phyloP scores from a whole-genome alignment of 1,140 invertebrate species.

The Rhysida immarginata region DNA sequence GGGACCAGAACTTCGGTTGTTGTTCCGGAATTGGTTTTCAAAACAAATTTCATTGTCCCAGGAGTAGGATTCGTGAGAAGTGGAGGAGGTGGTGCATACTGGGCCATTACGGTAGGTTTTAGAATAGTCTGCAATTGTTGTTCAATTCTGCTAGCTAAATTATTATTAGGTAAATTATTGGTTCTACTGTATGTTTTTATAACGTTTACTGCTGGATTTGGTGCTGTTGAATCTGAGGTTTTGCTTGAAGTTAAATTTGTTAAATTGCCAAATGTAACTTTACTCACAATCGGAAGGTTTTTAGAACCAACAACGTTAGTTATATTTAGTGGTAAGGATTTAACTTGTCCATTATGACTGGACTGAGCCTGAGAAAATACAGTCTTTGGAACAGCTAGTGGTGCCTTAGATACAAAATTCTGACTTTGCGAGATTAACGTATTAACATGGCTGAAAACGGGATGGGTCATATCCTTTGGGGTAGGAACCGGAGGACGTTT shows the following conservation, averaged over 20 bases:
- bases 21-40: background rate
- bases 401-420: background rate
- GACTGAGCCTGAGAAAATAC: background rate
- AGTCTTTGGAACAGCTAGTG: background rate
- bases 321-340: background rate
- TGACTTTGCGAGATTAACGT: background rate
- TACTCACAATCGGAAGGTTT: background rate
- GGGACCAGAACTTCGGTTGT: background rate
- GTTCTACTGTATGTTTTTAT: no score
- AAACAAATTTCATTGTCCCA: background rate
- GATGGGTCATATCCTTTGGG: background rate
- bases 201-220: no score
- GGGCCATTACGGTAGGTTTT: background rate
- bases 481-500: background rate
- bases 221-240: no score
- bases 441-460: background rate
- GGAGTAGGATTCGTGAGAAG: background rate
- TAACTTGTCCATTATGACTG: no score
- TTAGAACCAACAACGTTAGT: background rate
- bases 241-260: no score
- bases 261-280: no score
- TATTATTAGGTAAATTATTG: background rate
- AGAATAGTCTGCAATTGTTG: background rate
- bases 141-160: background rate
- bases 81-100: background rate